Evolutionary conservation across 2,888 invertebrate species (phyloP).

Genomic region (Megamerina dolium): DNA sequence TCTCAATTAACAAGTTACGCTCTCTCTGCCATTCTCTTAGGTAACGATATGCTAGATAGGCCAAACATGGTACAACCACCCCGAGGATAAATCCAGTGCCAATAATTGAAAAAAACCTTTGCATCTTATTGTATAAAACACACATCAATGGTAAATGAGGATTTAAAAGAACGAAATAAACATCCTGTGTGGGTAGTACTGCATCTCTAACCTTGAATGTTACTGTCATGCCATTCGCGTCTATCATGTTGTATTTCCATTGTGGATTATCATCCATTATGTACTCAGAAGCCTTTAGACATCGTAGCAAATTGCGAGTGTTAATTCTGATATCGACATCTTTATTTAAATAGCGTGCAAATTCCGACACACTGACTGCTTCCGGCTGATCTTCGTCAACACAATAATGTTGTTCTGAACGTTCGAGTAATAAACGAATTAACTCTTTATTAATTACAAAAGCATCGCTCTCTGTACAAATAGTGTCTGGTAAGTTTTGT

Average conservation of each 20-base stretch:
- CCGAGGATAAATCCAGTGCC: constrained; percentile 48
- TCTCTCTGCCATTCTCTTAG: constrained; percentile 26
- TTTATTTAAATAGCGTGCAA: constrained; percentile 48
- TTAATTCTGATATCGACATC: constrained; percentile 11
- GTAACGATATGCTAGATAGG: constrained; percentile 38
- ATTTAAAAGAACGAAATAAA: constrained; percentile 37
- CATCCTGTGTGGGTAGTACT: constrained; percentile 25
- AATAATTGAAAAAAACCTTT: constrained; percentile 42
- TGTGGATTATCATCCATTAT: constrained; percentile 64
- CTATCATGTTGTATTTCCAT: constrained; percentile 64
- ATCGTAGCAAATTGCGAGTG: constrained; percentile 38
- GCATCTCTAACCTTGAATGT: constrained; percentile 51
- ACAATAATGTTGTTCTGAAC: constrained; percentile 49
- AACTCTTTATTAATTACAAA: constrained; percentile 60
- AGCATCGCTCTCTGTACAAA: too few relatives aligned
- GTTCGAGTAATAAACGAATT: constrained; percentile 58
- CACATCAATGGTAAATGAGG: constrained; percentile 45
- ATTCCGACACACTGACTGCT: constrained; percentile 59
- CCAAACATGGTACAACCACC: constrained; percentile 42
- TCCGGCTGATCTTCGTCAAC: constrained; percentile 49
- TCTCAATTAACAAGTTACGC: constrained; percentile 35
- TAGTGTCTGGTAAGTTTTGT: too few relatives aligned
- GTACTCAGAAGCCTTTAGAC: constrained; percentile 60
- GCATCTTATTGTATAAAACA: constrained; percentile 41
- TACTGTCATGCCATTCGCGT: constrained; percentile 28